Evolutionary conservation across 2,888 invertebrate species (phyloP), one percentile per base, ranked within the genome.

Genomic region (Phyto melanocephala): DNA sequence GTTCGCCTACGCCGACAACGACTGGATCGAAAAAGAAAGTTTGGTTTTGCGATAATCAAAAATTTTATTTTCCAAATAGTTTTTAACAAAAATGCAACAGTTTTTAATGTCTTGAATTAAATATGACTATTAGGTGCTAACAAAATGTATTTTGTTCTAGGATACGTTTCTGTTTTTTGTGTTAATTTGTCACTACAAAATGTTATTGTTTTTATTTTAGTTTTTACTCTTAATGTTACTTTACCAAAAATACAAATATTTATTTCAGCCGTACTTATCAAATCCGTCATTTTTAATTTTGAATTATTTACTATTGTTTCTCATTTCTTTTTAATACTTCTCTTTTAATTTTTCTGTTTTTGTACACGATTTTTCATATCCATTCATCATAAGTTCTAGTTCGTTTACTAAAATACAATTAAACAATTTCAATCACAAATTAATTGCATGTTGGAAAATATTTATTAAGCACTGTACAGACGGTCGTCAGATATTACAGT

Each of bases 11-110:
- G 62, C 65, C 84, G 76, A 62, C 86, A 84, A 77, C 85, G 56
- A 81, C 85, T 71, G 83, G 83, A 70, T 86, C 87, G 78, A 87
- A 89, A 84, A 89, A 89, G 88, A 89, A 88, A 89, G 89, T 89
- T 87, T 89, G 90, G 89, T 89, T 89, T 88, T 87, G 88, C 87
- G 90, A 89, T 70, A 88, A 87, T 87, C 88, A 89, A 86, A 89
- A 89, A 88, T 84, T 89, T 74, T 89, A 87, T 87, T 75, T 78
- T 37, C 70, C 78, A 2, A 75, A 70, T 50, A 52, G 78, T 15
- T 74, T 75, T 37, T 74, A 62, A 65, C n/a, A n/a, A 13, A 10
- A 7, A 20, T 22, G 2, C 20, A 50, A 11, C 20, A 11, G 0
- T 4, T 17, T 50, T 10, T 22, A 22, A 5, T 28, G 6, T 28